Percentiles rank a stretch among this genome's conserved stretches.
phyloP scores from a whole-genome alignment of 2,797 vertebrate genomes.

The Mormyrops boulengeri region DNA sequence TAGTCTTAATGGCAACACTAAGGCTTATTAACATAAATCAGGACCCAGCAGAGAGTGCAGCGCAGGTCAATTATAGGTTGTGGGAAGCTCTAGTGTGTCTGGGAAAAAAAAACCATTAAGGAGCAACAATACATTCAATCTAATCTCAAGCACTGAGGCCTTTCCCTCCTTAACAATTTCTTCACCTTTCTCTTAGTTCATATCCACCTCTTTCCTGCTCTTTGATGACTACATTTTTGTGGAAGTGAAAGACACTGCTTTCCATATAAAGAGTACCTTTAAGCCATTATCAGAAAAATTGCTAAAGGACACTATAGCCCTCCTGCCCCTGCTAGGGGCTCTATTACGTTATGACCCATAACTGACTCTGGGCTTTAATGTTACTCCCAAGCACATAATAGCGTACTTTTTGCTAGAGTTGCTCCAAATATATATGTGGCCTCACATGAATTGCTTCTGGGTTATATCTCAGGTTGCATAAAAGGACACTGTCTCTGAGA shows the following conservation, averaged over 20 bases:
- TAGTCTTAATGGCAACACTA: not conserved
- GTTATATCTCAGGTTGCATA: not conserved
- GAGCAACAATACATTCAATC: not conserved
- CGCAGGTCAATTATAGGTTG: not conserved
- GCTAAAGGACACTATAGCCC: not conserved
- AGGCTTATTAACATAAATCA: not conserved
- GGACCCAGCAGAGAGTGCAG: not conserved
- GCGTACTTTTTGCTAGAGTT: not conserved
- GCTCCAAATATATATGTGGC: not conserved
- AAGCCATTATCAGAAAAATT: conserved; percentile 1
- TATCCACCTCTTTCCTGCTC: not conserved
- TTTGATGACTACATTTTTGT: not conserved
- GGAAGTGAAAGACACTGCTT: not conserved
- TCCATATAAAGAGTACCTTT: not conserved
- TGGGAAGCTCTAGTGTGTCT: not conserved
- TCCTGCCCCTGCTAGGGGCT: not conserved
- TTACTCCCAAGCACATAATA: not conserved
- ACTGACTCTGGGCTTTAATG: not conserved
- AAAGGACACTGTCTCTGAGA: conserved; percentile 13
- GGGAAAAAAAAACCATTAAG: not conserved
- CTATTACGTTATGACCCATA: not conserved
- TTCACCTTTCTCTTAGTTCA: not conserved
- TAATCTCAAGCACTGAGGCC: not conserved
- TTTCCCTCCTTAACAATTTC: not conserved
- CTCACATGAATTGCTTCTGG: not conserved